These are phyloP conservation scores for Alouatta palliata DNA, from an alignment of 2,113 vertebrate species.

Conservation along the genomic window DNA sequence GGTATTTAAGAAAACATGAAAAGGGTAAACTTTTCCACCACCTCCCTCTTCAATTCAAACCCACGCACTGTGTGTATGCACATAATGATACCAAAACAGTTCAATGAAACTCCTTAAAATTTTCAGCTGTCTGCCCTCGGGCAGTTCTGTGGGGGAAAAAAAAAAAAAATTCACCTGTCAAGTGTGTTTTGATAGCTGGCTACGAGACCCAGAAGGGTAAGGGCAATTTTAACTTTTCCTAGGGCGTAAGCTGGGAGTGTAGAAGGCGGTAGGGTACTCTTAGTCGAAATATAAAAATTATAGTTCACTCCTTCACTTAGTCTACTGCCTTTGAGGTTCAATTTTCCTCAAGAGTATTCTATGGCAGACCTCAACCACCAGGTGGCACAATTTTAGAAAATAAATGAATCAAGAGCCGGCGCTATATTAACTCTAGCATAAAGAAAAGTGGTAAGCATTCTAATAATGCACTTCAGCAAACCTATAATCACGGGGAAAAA, in stretches of 20 bases:
- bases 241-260: background rate
- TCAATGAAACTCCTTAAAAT: background rate
- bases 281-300: background rate
- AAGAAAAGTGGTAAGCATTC: background rate
- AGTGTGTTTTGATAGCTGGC: background rate
- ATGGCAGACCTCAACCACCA: conserved; percentile 48
- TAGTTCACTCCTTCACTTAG: background rate
- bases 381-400: conserved; percentile 53
- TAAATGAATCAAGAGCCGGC: background rate
- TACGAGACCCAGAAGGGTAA: background rate
- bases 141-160: no score
- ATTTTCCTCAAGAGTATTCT: background rate
- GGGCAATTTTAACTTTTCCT: background rate
- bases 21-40: background rate
- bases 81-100: background rate
- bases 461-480: background rate
- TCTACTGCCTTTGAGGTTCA: background rate
- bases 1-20: background rate
- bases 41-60: background rate
- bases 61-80: background rate
- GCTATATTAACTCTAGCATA: background rate
- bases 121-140: background rate
- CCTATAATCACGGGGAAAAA: background rate
- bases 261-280: background rate
- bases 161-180: background rate